Evolutionary conservation across 2,797 vertebrate genomes (phyloP).

Genomic region (Intellagama lesueurii): DNA sequence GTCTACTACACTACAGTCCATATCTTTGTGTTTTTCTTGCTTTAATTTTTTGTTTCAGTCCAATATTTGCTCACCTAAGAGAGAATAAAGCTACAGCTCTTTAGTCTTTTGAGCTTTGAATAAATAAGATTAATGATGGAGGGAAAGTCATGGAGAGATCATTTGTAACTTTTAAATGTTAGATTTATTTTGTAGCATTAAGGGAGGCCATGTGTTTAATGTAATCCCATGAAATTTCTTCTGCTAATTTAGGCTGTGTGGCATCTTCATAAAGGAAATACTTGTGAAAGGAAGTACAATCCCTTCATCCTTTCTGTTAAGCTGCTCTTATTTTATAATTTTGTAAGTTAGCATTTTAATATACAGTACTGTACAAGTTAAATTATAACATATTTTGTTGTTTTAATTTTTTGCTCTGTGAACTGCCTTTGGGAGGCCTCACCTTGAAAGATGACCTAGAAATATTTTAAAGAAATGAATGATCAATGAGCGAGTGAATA

Average conservation of each 20-base stretch:
- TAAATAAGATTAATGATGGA: neutral
- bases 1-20: too few species aligned
- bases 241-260: conserved; percentile 25
- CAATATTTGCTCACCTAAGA: too few species aligned
- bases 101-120: too few species aligned
- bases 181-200: neutral
- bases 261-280: conserved; percentile 19
- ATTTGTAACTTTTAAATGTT: neutral
- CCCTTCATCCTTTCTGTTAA: neutral
- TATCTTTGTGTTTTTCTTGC: neutral
- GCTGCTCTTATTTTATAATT: conserved; percentile 7
- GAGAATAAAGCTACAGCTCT: too few species aligned
- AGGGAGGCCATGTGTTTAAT: too few species aligned
- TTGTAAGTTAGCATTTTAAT: too few species aligned
- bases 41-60: neutral
- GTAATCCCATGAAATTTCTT: neutral
- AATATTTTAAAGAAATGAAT: too few species aligned
- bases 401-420: too few species aligned
- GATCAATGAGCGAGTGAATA: neutral
- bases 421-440: too few species aligned
- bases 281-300: accelerated
- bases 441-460: too few species aligned
- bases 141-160: neutral
- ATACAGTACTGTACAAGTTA: too few species aligned
- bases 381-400: neutral